Evolutionary conservation across 2,888 invertebrate species (phyloP).

Genomic region (Cataglyphis rosenhaueri): DNA sequence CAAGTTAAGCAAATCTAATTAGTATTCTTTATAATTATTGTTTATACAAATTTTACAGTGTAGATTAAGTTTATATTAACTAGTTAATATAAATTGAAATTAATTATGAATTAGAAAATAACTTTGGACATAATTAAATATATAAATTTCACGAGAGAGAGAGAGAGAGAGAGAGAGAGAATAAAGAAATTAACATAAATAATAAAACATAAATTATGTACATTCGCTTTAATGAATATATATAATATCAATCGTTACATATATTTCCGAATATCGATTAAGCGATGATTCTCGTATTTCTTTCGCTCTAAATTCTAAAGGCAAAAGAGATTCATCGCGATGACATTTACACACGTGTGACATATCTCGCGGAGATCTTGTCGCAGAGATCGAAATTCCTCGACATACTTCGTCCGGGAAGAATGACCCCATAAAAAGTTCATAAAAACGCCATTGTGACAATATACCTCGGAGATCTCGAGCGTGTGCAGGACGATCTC

Average conservation of each 20-base stretch:
- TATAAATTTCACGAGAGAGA: slow-evolving; percentile 7
- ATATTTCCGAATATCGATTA: neutral
- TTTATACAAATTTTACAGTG: slow-evolving; percentile 4
- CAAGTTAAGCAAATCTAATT: neutral
- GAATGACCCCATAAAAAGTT: slow-evolving; percentile 72
- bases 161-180: neutral
- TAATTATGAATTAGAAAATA: neutral
- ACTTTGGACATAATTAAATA: neutral
- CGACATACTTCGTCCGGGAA: slow-evolving; percentile 46
- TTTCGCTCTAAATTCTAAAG: neutral
- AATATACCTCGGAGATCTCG: slow-evolving; percentile 71
- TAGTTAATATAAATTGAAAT: too few species aligned
- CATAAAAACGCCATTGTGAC: slow-evolving; percentile 69
- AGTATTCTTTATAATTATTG: neutral
- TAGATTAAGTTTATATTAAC: neutral
- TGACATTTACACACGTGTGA: slow-evolving; percentile 25
- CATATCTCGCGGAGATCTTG: slow-evolving; percentile 49
- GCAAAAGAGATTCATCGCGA: slow-evolving; percentile 26
- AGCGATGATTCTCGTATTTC: neutral
- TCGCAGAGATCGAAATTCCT: slow-evolving; percentile 59
- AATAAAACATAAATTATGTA: neutral
- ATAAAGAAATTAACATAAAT: neutral
- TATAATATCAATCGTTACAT: neutral
- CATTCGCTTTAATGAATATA: slow-evolving; percentile 3
- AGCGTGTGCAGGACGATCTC: slow-evolving; percentile 68